Evolutionary conservation across 2,888 invertebrate genomes (phyloP), one percentile per base, ranked within the genome.

Genomic region (Xylota segnis): DNA sequence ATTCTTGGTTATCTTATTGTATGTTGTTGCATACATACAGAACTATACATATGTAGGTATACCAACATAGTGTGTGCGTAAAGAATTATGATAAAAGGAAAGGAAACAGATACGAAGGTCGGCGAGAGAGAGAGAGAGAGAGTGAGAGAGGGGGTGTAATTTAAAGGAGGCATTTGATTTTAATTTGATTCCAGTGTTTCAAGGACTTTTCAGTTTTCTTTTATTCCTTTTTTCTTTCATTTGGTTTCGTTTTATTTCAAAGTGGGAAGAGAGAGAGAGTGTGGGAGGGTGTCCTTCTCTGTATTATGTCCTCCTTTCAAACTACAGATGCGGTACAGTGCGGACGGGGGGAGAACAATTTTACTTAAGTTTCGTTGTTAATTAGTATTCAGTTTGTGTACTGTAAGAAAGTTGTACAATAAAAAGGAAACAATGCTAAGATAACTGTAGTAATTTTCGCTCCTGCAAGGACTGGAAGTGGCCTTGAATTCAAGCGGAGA

Each of bases 371-470:
- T 79, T 70, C 74, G 40, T 56, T 63, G 7, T 18, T 74, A 83
- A 84, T 79, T 79, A 70, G 68, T 84, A 81, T 84, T 84, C 79
- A 79, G 68, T 47, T 74, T 54, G 83, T 72, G 37, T 68, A 32
- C 52, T 43, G 50, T 14, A 52, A 23, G 40, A 5, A 37, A 59
- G 65, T 65, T 58, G 32, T 5, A 16, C 9, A 54, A 65, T 45
- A 75, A 43, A 45, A 40, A n/a, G n/a, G n/a, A 43, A 43, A 43
- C 23, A 43, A 14, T 29, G n/a, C 29, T 71, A 37, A 71, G 63
- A 63, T 45, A 78, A 47, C 37, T 29, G 5, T 47, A 50, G 50
- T 50, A 23, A 43, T 43, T 43, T 43, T 43, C 6, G 40, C 4
- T 40, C n/a, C n/a, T n/a, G 23, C 5, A 3, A 40, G n/a, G n/a